Evolutionary conservation across 2,888 invertebrate genomes (phyloP).

Genomic region (Drosophila meridiana): DNA sequence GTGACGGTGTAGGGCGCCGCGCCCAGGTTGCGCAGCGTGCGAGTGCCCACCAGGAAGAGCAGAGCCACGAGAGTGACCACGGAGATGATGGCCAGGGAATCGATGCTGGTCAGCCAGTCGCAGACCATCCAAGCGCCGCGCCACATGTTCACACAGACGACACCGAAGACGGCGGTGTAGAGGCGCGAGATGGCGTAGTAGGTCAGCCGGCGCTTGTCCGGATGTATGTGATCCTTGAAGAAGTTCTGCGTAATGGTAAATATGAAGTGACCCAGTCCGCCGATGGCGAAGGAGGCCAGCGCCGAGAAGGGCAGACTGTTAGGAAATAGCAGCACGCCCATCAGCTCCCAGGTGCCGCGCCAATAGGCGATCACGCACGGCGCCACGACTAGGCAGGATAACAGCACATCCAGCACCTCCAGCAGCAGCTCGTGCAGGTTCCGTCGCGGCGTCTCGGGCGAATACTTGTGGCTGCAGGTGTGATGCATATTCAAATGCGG

Average conservation of each 20-base stretch:
- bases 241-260: slow-evolving; percentile 89
- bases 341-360: slow-evolving; percentile 93
- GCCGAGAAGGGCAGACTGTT: slow-evolving; percentile 87
- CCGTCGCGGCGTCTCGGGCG: slow-evolving; percentile 63
- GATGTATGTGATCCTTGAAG: slow-evolving; percentile 87
- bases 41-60: slow-evolving; percentile 88
- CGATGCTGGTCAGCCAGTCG: slow-evolving; percentile 89
- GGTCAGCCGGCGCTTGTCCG: slow-evolving; percentile 89
- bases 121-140: slow-evolving; percentile 92
- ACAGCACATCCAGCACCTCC: slow-evolving; percentile 89
- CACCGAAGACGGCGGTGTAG: slow-evolving; percentile 91
- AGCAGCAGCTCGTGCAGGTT: slow-evolving; percentile 85
- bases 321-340: slow-evolving; percentile 90
- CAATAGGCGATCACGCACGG: slow-evolving; percentile 94
- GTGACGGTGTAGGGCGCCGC: slow-evolving; percentile 93
- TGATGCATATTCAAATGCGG: slow-evolving; percentile 37
- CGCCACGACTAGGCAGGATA: slow-evolving; percentile 90
- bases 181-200: slow-evolving; percentile 90
- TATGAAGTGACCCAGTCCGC: slow-evolving; percentile 89
- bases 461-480: slow-evolving; percentile 48
- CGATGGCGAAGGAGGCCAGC: slow-evolving; percentile 89
- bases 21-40: slow-evolving; percentile 91
- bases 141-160: slow-evolving; percentile 95
- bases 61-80: slow-evolving; percentile 89
- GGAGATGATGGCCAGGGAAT: slow-evolving; percentile 86